A percentile compares a stretch with the other conserved stretches of the same genome.
These are phyloP conservation scores for Coelopa pilipes DNA, from an alignment of 2,888 invertebrate species.

Conservation along the genomic window DNA sequence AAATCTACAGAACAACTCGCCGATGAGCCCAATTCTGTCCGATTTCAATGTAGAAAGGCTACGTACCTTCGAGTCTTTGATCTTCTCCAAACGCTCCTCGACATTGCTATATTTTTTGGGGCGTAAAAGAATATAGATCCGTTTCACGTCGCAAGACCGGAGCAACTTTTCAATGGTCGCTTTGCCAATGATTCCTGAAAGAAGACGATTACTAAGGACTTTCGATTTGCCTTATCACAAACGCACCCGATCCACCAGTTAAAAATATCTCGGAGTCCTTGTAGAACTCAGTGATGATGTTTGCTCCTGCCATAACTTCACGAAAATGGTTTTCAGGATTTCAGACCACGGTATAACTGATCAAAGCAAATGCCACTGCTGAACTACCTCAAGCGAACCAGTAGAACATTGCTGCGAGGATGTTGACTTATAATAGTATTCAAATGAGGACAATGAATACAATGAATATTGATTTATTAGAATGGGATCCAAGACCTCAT, in stretches of 20 bases:
- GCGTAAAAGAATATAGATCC: conserved; percentile 81
- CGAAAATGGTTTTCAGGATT: too few species aligned
- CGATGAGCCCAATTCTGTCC: too few species aligned
- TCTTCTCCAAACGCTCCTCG: conserved; percentile 73
- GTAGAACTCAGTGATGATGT: conserved; percentile 70
- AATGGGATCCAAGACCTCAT: too few species aligned
- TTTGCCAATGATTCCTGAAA: conserved; percentile 86
- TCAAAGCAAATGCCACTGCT: too few species aligned
- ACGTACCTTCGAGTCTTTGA: conserved; percentile 65
- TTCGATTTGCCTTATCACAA: conserved; percentile 22
- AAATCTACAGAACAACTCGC: conserved; percentile 48
- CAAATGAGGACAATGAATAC: too few species aligned
- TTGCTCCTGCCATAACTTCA: neutral
- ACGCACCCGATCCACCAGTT: conserved; percentile 79
- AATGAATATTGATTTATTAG: too few species aligned
- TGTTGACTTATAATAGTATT: too few species aligned
- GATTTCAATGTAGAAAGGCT: neutral
- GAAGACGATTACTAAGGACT: too few species aligned
- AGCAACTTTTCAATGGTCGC: conserved; percentile 87
- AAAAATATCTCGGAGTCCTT: conserved; percentile 77
- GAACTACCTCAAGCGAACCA: too few species aligned
- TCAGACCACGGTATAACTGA: too few species aligned
- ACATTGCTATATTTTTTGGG: conserved; percentile 75
- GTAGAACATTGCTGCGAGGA: too few species aligned
- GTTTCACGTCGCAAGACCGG: conserved; percentile 81